Percentiles rank a stretch among this genome's conserved stretches.
Evolutionary conservation across 2,113 vertebrate species (phyloP).

Genomic region (Ictidomys tridecemlineatus): DNA sequence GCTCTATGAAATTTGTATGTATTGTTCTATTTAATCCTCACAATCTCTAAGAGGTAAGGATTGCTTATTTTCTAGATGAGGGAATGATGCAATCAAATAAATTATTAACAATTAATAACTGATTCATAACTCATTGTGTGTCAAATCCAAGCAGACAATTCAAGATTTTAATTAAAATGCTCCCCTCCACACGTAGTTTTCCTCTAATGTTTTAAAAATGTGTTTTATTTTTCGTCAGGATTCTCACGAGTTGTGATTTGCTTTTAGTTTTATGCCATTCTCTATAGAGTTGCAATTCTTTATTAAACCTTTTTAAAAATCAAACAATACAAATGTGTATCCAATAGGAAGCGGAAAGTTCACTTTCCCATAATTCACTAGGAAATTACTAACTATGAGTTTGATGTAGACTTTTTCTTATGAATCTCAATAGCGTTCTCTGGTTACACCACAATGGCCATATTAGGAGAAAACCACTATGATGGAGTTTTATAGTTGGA

Average conservation of each 20-base stretch:
- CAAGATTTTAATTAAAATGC: background rate
- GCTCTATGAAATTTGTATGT: background rate
- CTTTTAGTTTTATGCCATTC: background rate
- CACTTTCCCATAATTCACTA: background rate
- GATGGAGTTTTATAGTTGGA: background rate
- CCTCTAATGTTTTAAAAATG: constrained; percentile 5
- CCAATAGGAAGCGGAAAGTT: background rate
- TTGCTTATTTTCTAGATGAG: background rate
- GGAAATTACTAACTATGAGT: background rate
- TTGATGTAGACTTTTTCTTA: background rate
- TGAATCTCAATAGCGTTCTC: background rate
- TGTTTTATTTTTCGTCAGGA: constrained; percentile 29
- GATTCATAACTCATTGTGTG: background rate
- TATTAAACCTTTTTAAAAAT: background rate
- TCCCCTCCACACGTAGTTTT: background rate
- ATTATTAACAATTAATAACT: background rate
- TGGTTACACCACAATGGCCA: background rate
- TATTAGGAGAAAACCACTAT: background rate
- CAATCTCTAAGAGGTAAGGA: background rate
- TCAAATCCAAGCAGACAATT: background rate
- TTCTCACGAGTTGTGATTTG: constrained; percentile 1
- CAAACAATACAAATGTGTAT: background rate
- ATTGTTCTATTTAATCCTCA: background rate
- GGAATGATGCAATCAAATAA: background rate
- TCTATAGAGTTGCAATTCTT: background rate